These are phyloP conservation scores for Prunella strophiata DNA, from an alignment of 2,797 vertebrate species.

Conservation along the genomic window DNA sequence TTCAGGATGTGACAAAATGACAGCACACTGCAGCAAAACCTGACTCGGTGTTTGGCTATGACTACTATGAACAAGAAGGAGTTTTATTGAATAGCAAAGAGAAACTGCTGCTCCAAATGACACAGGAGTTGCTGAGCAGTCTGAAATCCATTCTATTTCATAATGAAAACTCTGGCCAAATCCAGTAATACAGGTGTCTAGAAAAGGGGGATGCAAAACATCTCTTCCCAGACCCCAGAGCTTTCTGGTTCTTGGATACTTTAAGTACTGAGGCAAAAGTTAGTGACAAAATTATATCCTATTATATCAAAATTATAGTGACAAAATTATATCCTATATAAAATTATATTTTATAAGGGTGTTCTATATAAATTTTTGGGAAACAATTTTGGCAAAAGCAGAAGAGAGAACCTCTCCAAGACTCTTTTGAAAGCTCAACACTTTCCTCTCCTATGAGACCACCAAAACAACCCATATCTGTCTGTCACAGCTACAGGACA, in stretches of 20 bases:
- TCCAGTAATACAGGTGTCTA: background rate
- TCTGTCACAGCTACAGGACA: background rate
- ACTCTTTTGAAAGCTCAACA: background rate
- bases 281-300: background rate
- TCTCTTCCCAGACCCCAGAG: background rate
- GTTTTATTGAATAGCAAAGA: background rate
- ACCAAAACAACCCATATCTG: background rate
- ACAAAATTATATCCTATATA: background rate
- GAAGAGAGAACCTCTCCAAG: background rate
- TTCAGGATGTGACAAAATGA: background rate
- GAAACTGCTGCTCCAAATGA: background rate
- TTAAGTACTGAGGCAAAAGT: background rate
- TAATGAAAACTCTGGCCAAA: background rate
- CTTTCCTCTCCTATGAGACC: background rate
- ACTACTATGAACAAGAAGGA: background rate
- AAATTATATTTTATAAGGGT: background rate
- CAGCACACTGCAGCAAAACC: background rate
- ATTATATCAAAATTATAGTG: background rate
- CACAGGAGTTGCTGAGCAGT: background rate
- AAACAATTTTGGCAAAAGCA: background rate
- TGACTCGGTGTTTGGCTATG: background rate
- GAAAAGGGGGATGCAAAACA: rapidly evolving
- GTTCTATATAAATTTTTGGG: background rate
- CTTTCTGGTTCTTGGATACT: rapidly evolving
- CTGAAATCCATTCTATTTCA: background rate